Conservation (phyloP, 2,113 vertebrate species). For the Microtus montanus region DNA sequence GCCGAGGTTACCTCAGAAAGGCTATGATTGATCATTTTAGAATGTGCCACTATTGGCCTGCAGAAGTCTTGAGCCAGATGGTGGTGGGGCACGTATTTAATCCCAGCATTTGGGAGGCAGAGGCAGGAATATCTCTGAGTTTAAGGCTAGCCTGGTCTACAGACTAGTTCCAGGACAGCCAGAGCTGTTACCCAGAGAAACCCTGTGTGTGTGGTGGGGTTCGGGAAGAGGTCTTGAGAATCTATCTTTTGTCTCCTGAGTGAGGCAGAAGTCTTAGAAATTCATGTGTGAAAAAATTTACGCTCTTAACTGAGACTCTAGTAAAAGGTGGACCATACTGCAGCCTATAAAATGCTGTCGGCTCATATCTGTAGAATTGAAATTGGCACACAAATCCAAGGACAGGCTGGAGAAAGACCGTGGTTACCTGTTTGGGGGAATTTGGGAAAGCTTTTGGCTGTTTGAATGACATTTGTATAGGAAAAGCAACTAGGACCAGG, state of each 20-base stretch:
- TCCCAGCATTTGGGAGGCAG: no score
- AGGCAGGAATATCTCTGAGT: no score
- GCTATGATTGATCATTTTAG: conserved; percentile 25
- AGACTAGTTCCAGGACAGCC: no score
- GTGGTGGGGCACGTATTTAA: no score
- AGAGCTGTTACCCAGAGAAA: no score
- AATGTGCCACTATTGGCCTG: background rate
- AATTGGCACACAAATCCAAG: background rate
- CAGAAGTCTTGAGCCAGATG: no score
- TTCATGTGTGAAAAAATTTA: conserved; percentile 19
- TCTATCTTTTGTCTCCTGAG: conserved; percentile 39
- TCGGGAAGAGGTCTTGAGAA: background rate
- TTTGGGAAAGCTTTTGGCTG: background rate
- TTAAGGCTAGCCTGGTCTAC: no score
- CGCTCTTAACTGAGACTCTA: conserved; percentile 20
- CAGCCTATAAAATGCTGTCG: background rate
- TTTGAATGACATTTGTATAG: background rate
- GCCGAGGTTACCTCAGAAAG: conserved; percentile 17
- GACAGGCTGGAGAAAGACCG: conserved; percentile 9
- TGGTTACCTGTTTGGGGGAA: background rate
- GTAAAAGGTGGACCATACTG: background rate
- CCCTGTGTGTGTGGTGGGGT: no score
- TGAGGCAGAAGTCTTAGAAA: conserved; percentile 52
- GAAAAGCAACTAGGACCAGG: background rate
- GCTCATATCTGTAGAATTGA: background rate